Evolutionary conservation across 2,797 vertebrate species (phyloP), one percentile per base, ranked within the genome.

Genomic region (Arrhamphus sclerolepis): DNA sequence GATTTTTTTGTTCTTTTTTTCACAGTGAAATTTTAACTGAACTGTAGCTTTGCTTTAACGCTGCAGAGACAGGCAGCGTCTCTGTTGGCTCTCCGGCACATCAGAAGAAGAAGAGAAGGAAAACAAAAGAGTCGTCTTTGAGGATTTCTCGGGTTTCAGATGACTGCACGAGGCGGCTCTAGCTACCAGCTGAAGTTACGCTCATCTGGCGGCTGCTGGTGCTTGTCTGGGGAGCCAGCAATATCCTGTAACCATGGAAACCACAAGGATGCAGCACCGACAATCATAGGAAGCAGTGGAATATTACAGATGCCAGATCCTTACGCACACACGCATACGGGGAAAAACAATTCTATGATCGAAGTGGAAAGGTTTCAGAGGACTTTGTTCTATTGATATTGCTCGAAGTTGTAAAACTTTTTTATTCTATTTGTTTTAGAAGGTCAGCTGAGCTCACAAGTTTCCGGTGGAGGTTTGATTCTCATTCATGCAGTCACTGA

Each of bases 161-260:
- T 67, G 58, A 59, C 77, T 63, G 77, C 75, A 63, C 13, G 52
- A 65, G 56, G 63, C 54, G 0, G 41, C 66, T 70, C 42, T 46
- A 80, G 78, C 70, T 26, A 77, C 47, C 66, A 40, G 66, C 6
- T 62, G 39, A 70, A 62, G 73, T 80, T 81, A 34, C 77, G 48
- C 72, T 72, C 64, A 54, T 75, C 70, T 69, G 61, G 80, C 66
- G 66, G 65, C 31, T 69, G 72, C 78, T 53, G 44, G 71, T 56
- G 43, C 46, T 3, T 52, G 58, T 73, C 69, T 72, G 6, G 28
- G 75, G 57, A 70, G 81, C 62, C 80, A 79, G 86, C 62, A 57
- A 68, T 68, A 77, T 84, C n/a, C 86, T 83, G 91, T 92, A 86
- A 78, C 88, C 90, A 92, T 90, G 88, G 91, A 70, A 92, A 93